Percentiles rank a stretch among this genome's conserved stretches.
Conservation (phyloP, 2,797 vertebrate genomes). For the Scyliorhinus canicula region DNA sequence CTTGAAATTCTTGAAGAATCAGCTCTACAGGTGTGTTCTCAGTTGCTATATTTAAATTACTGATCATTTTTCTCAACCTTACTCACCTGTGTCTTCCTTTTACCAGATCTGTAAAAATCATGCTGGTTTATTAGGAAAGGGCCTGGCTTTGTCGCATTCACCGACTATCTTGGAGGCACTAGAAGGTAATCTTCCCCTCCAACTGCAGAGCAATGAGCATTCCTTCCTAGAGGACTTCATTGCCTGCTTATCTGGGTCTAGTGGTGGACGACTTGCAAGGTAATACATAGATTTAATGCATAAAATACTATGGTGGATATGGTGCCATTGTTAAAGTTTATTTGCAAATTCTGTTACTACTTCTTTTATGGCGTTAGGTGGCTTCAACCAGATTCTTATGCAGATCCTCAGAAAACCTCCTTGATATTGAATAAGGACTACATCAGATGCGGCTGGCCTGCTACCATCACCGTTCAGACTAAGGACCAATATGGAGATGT, state of each 20-base stretch:
- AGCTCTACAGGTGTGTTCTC: slow-evolving; percentile 77
- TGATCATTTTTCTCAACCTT: background rate
- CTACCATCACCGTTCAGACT: slow-evolving; percentile 91
- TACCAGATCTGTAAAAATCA: slow-evolving; percentile 88
- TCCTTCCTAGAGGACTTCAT: slow-evolving; percentile 98
- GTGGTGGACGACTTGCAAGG: slow-evolving; percentile 93
- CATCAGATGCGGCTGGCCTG: slow-evolving; percentile 94
- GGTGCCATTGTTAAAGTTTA: background rate
- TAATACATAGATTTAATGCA: slow-evolving; percentile 45
- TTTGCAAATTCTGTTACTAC: slow-evolving; percentile 30
- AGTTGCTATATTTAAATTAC: slow-evolving; percentile 19
- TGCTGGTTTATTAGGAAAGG: slow-evolving; percentile 91
- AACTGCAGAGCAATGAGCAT: slow-evolving; percentile 95
- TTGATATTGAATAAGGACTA: slow-evolving; percentile 96
- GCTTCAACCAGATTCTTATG: slow-evolving; percentile 97
- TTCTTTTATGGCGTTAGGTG: slow-evolving; percentile 61
- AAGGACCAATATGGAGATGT: slow-evolving; percentile 98
- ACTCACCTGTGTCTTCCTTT: slow-evolving; percentile 22
- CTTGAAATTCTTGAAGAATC: slow-evolving; percentile 97
- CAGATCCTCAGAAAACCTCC: slow-evolving; percentile 95
- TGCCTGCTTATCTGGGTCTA: slow-evolving; percentile 87
- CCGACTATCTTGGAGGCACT: slow-evolving; percentile 94
- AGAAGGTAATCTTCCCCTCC: slow-evolving; percentile 88
- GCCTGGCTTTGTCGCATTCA: slow-evolving; percentile 89
- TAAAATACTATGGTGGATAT: background rate